These are phyloP conservation scores for Tenthredo scrophulariae DNA, from an alignment of 2,888 invertebrate genomes.

Conservation along the genomic window DNA sequence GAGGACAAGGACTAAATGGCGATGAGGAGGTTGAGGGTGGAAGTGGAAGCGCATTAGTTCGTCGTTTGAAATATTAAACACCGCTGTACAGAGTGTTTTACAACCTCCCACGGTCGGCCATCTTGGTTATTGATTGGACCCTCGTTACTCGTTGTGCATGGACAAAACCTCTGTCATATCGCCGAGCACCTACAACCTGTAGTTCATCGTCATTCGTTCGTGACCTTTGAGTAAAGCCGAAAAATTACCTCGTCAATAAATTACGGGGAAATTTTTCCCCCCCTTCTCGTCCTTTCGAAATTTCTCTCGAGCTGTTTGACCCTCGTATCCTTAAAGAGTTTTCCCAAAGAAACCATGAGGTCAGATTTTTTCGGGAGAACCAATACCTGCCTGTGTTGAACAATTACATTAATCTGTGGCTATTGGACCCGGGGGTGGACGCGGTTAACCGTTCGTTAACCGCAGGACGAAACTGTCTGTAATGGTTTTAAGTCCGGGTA, in stretches of 20 bases:
- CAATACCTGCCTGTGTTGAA: neutral
- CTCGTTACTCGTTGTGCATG: slow-evolving; percentile 58
- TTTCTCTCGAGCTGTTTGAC: too few species aligned
- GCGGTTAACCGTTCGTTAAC: slow-evolving; percentile 72
- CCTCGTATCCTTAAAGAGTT: too few species aligned
- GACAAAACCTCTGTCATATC: neutral
- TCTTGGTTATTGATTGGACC: slow-evolving; percentile 71
- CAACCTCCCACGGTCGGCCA: slow-evolving; percentile 64
- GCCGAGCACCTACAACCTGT: neutral
- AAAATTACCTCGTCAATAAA: too few species aligned
- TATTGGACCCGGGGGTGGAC: slow-evolving; percentile 3
- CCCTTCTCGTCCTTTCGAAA: too few species aligned
- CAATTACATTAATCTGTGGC: slow-evolving; percentile 8
- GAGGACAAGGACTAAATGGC: neutral
- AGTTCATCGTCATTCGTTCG: neutral
- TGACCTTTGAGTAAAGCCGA: too few species aligned
- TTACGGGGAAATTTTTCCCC: too few species aligned
- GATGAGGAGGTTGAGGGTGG: neutral
- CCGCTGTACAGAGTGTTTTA: slow-evolving; percentile 69
- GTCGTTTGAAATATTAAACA: slow-evolving; percentile 72
- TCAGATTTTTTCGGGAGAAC: neutral
- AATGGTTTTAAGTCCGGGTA: slow-evolving; percentile 60
- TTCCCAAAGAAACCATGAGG: neutral
- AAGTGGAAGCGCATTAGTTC: slow-evolving; percentile 63
- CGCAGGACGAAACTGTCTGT: slow-evolving; percentile 68